Conservation (phyloP, 2,888 invertebrate species). For the Pyrrhosoma nymphula region DNA sequence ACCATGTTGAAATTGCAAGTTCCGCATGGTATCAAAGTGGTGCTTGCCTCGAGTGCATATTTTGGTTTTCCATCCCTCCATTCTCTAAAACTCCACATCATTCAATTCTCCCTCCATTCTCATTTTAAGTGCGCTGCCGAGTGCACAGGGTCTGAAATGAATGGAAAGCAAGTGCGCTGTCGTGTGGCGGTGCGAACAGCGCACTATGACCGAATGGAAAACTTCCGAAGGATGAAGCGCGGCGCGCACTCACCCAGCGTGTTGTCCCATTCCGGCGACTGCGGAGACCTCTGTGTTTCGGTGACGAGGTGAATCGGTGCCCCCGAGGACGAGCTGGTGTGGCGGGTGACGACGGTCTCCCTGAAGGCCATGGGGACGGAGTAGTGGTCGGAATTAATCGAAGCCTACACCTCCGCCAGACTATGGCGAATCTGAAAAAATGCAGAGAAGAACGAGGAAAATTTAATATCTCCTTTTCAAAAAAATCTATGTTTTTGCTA, state of each 20-base stretch:
- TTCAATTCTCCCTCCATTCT: too few species aligned
- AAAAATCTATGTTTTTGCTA: background rate
- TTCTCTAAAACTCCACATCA: too few species aligned
- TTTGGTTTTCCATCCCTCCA: too few species aligned
- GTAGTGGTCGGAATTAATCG: conserved; percentile 11
- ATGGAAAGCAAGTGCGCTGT: too few species aligned
- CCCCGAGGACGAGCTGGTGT: conserved; percentile 32
- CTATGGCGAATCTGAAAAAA: conserved; percentile 8
- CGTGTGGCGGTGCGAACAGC: too few species aligned
- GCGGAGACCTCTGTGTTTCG: conserved; percentile 59
- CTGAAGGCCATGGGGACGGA: conserved; percentile 47
- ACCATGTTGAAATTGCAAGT: too few species aligned
- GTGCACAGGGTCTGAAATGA: too few species aligned
- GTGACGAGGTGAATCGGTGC: conserved; percentile 45
- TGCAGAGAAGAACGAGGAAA: background rate
- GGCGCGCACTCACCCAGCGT: conserved; percentile 37
- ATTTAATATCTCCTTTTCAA: background rate
- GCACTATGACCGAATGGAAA: too few species aligned
- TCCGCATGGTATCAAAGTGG: too few species aligned
- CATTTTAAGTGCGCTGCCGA: too few species aligned
- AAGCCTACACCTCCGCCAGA: conserved; percentile 49
- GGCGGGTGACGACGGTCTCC: conserved; percentile 55
- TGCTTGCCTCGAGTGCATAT: too few species aligned
- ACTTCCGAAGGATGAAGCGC: background rate
- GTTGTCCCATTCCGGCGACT: conserved; percentile 63